Conservation (phyloP, 2,888 invertebrate species). For the Macrostomum cliftonense region DNA sequence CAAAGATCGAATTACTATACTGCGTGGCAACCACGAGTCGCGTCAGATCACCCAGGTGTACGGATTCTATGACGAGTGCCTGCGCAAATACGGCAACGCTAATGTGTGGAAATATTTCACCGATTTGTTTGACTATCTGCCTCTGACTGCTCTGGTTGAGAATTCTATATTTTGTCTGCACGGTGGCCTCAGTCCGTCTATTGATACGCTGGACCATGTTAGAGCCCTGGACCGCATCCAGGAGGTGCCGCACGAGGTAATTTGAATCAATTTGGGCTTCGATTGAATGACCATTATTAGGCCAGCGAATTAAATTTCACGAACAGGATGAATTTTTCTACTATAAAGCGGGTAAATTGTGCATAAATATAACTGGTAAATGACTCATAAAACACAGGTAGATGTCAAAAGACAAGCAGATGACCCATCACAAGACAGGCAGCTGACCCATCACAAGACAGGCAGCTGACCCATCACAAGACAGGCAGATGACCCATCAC, state of each 20-base stretch:
- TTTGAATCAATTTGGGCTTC: too few species aligned
- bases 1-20: constrained; percentile 94
- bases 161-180: constrained; percentile 78
- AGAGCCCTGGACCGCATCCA: constrained; percentile 81
- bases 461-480: too few species aligned
- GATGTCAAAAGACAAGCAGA: too few species aligned
- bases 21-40: constrained; percentile 85
- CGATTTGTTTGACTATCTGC: constrained; percentile 94
- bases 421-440: too few species aligned
- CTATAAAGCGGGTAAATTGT: too few species aligned
- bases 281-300: too few species aligned
- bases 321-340: too few species aligned
- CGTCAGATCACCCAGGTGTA: constrained; percentile 97
- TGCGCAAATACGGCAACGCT: constrained; percentile 96
- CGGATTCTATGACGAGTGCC: constrained; percentile 95
- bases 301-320: too few species aligned
- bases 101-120: constrained; percentile 99
- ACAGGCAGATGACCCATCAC: too few species aligned
- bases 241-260: constrained; percentile 36
- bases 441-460: too few species aligned
- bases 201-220: constrained; percentile 97
- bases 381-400: too few species aligned
- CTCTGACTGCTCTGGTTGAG: constrained; percentile 90
- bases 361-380: too few species aligned
- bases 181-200: constrained; percentile 91